Evolutionary conservation across 2,113 vertebrate species (phyloP).

Genomic region (human): DNA sequence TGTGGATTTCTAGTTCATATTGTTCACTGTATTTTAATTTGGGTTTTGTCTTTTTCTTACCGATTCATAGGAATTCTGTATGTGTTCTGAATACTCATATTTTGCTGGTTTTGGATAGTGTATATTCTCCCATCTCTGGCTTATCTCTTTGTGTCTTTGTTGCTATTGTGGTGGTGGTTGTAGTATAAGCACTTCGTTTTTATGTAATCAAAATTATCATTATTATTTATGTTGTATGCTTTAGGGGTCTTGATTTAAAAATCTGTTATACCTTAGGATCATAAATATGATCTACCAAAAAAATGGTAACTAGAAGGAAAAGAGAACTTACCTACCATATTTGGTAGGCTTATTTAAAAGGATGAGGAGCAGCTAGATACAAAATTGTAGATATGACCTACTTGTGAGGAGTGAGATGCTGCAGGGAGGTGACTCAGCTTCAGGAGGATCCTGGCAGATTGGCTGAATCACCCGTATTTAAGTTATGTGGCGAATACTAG

Average conservation of each 20-base stretch:
- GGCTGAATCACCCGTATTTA: not conserved
- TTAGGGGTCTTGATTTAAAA: not conserved
- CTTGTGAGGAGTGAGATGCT: not conserved
- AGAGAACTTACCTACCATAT: not conserved
- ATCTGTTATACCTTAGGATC: not conserved
- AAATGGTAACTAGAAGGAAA: not conserved
- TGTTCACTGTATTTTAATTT: too few species aligned
- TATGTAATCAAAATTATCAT: not conserved
- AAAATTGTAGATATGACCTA: not conserved
- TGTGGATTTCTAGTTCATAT: not conserved
- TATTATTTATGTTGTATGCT: not conserved
- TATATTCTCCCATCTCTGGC: not conserved
- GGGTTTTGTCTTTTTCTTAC: not conserved
- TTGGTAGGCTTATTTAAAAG: not conserved
- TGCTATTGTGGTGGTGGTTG: not conserved
- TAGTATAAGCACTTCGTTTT: not conserved
- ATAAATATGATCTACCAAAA: not conserved
- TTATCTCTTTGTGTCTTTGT: not conserved
- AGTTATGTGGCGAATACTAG: not conserved
- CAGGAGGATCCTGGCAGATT: fast-evolving
- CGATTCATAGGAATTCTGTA: not conserved
- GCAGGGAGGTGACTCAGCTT: fast-evolving
- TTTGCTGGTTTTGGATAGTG: not conserved
- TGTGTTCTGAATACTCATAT: not conserved
- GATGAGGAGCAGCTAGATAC: not conserved